These are phyloP conservation scores for Anoncus sp. DNA, from an alignment of 2,888 invertebrate genomes.

Conservation along the genomic window DNA sequence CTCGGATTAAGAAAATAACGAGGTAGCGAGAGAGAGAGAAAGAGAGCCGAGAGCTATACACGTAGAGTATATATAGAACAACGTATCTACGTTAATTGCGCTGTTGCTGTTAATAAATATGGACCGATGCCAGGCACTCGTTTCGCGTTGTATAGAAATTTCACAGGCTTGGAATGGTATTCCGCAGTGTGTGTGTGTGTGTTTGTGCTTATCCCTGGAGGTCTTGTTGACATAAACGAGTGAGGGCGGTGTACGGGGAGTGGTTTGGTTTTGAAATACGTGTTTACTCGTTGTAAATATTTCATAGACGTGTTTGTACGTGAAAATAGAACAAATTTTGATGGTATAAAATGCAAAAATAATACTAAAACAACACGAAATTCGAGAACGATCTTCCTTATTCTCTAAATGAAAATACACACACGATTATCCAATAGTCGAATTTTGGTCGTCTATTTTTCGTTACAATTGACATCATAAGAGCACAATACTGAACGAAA, in stretches of 20 bases:
- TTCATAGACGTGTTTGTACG: conserved; percentile 32
- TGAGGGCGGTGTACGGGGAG: not conserved
- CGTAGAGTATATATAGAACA: conserved; percentile 12
- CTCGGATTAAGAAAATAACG: conserved; percentile 36
- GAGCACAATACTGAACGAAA: too few species aligned
- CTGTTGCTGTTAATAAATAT: conserved; percentile 43
- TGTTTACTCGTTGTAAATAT: conserved; percentile 48
- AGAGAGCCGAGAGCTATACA: too few species aligned
- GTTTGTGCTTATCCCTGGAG: conserved; percentile 36
- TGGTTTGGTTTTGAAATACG: conserved; percentile 16
- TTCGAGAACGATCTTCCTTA: not conserved
- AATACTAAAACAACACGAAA: conserved; percentile 1
- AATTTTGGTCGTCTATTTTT: not conserved
- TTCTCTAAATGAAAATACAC: too few species aligned
- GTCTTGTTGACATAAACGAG: conserved; percentile 47
- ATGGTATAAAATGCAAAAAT: not conserved
- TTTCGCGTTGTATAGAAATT: conserved; percentile 12
- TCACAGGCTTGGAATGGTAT: conserved; percentile 45
- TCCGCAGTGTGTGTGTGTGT: conserved; percentile 19
- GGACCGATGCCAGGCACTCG: conserved; percentile 17
- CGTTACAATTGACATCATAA: not conserved
- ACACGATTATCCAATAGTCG: too few species aligned
- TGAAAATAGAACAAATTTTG: conserved; percentile 17
- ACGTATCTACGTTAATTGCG: conserved; percentile 30
- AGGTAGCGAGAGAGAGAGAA: conserved; percentile 7